Evolutionary conservation across 2,888 invertebrate species (phyloP).

Genomic region (Odontomyia ornata): DNA sequence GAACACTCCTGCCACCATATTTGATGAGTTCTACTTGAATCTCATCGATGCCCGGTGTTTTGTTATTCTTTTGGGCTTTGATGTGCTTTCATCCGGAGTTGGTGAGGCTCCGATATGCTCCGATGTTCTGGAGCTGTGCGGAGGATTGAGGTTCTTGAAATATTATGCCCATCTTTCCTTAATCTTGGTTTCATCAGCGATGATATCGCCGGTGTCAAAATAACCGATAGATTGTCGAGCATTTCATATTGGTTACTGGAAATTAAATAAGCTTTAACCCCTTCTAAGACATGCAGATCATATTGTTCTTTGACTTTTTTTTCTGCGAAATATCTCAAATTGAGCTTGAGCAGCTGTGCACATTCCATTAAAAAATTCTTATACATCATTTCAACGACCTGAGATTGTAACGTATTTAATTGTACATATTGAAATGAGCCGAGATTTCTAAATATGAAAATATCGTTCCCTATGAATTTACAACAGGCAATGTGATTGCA

Average conservation of each 20-base stretch:
- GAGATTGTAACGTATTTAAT: slow-evolving; percentile 56
- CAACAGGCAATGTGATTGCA: slow-evolving; percentile 61
- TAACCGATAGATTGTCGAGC: slow-evolving; percentile 63
- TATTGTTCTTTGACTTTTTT: slow-evolving; percentile 62
- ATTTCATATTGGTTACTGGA: slow-evolving; percentile 61
- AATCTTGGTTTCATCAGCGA: no score
- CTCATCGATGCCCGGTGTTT: no score
- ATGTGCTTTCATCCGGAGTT: no score
- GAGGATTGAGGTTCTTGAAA: no score
- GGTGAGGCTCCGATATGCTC: no score
- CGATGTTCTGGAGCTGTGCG: no score
- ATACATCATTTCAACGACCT: slow-evolving; percentile 58
- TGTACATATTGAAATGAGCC: slow-evolving; percentile 60
- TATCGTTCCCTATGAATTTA: slow-evolving; percentile 58
- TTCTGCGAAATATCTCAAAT: slow-evolving; percentile 63
- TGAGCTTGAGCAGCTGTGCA: slow-evolving; percentile 59
- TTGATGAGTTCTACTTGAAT: no score
- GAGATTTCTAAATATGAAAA: slow-evolving; percentile 61
- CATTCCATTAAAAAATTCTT: slow-evolving; percentile 60
- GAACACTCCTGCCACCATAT: no score
- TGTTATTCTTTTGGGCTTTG: no score
- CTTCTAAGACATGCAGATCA: slow-evolving; percentile 59
- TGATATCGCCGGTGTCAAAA: no score
- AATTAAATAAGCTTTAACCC: slow-evolving; percentile 61
- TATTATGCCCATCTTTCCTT: no score